Base-by-base conservation (phyloP, 1,140 invertebrate species). In the Psilanteris sp. region DNA sequence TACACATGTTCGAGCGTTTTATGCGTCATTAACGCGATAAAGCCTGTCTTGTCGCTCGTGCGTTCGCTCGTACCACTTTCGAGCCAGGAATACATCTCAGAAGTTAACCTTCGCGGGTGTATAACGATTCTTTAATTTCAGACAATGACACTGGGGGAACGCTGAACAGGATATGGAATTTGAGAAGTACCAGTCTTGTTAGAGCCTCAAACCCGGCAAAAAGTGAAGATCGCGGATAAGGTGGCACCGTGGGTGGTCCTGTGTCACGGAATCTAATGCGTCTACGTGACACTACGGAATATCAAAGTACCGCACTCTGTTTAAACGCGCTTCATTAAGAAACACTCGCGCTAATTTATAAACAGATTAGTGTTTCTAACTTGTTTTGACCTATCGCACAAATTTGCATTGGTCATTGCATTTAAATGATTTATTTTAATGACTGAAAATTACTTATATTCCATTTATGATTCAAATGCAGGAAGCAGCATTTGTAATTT, bases 141-240 rank as follows among this genome's bases (percentile, higher is more conserved):
- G 32, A 75, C 64, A 75, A 75, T 68, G 31, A 75, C 55, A 48
- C 16, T 9, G 10, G 52, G 31, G 36, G 20, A 66, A 50, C 66
- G 61, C 59, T 72, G 71, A 85, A 82, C 85, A 85, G 86, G 86
- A 86, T 85, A 82, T 85, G 86, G 81, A 86, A 86, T 81, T 81
- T 79, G 85, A 86, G 84, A 86, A 85, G 83, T 77, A 50, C 75
- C 68, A 61, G 76, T 64, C 59, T 62, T 72, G 66, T 78, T 72
- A 66, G 59, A 66, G 43, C 48, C 32, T 62, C 55, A 57, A 26
- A 32, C 16, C 11, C 9, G 27, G 31, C 31, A 16, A 46, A 62
- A 55, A 67, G 54, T 77, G 20, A 59, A 85, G 81, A 84, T 85
- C 79, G 61, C 50, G 80, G 84, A 87, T 87, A 87, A 87, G 81